Evolutionary conservation across 2,888 invertebrate genomes (phyloP), one percentile per base, ranked within the genome.

Genomic region (Endotricha flammealis): DNA sequence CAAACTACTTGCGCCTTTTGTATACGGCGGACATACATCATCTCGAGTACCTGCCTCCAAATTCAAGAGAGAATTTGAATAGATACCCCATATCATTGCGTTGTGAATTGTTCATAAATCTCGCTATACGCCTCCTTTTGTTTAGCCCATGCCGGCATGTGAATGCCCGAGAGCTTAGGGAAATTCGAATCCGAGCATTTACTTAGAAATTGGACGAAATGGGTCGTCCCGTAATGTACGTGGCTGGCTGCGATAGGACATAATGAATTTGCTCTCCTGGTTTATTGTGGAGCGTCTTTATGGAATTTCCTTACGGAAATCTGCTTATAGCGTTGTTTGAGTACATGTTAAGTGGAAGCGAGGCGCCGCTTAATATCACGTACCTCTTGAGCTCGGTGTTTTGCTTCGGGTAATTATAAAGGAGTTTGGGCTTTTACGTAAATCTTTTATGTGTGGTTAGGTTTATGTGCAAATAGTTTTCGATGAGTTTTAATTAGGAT

Each of bases 21-120:
- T 67, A 53, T 51, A 64, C 63, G 52, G 49, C 44, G 56, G 55
- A 61, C 68, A 72, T 74, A 73, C 65, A 74, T 76, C 73, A 73
- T 72, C 65, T 65, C 35, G 54, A 64, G 67, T 75, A 76, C 71
- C 73, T 72, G 62, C 60, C 52, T 58, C 60, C 50, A 53, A 73
- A 73, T 68, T 71, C 72, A 65, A 65, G 64, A 56, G 57, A 64
- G 69, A 64, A 70, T 72, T 76, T 76, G 74, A 79, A 76, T 78
- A 69, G 73, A 74, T 73, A 72, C 68, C 75, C 80, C 78, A 79
- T 77, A 79, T 80, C 78, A 81, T 75, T 72, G 77, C 72, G 64
- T 64, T 62, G 73, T 72, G 75, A 81, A 82, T 76, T 75, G 82
- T 76, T 70, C 76, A 79, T 82, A 83, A 83, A 82, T 82, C 77